These are phyloP conservation scores for Zophobas atratus DNA, from an alignment of 1,140 invertebrate genomes.

Conservation along the genomic window DNA sequence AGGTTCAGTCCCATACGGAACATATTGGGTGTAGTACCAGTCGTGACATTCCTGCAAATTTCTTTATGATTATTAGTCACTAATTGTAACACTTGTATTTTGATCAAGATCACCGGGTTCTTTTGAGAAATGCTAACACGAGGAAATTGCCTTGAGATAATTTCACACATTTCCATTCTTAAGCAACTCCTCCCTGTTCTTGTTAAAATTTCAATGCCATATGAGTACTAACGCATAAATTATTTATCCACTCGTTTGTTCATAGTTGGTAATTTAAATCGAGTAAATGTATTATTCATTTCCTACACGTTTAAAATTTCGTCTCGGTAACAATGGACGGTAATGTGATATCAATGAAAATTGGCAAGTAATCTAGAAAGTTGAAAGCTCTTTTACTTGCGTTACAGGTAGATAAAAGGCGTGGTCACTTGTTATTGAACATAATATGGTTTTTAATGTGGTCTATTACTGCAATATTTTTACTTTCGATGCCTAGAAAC, in stretches of 20 bases:
- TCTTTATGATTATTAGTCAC: neutral
- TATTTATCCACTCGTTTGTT: constrained; percentile 6
- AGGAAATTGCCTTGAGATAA: constrained; percentile 48
- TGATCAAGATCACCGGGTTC: constrained; percentile 45
- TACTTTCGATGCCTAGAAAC: constrained; percentile 49
- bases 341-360: constrained; percentile 23
- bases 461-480: constrained; percentile 21
- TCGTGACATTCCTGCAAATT: constrained; percentile 5
- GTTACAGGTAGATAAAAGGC: constrained; percentile 26
- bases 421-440: constrained; percentile 18
- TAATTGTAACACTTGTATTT: constrained; percentile 6
- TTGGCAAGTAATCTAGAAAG: constrained; percentile 28
- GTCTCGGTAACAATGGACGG: neutral
- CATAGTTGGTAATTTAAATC: neutral
- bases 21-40: neutral
- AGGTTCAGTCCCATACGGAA: constrained; percentile 23
- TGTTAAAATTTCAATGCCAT: constrained; percentile 52
- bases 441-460: neutral
- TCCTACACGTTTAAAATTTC: constrained; percentile 1
- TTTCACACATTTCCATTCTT: constrained; percentile 44
- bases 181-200: constrained; percentile 52
- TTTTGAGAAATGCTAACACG: constrained; percentile 14
- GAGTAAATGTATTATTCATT: constrained; percentile 17
- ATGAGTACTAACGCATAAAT: constrained; percentile 37
- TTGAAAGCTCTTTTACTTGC: constrained; percentile 23